Base-by-base conservation (phyloP, 2,888 invertebrate genomes). In the Stramonita haemastoma region DNA sequence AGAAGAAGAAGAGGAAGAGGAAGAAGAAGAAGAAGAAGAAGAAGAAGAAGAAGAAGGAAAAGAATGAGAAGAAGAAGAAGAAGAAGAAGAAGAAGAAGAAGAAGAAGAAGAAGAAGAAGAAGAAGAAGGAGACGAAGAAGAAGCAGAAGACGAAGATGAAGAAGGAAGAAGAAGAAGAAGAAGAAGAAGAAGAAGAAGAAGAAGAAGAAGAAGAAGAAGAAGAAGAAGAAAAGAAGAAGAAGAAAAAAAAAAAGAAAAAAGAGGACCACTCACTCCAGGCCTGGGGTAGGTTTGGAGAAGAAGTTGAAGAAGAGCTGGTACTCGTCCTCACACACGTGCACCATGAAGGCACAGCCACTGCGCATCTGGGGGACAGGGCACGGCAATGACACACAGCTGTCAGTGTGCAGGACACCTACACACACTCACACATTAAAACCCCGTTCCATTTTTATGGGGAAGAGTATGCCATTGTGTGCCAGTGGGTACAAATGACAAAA, bases 261-360 rank as follows among this genome's bases (percentile, higher is more conserved):
- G 22, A 83, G 22, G 17, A 32, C 22, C 85, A 94, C 95, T 95
- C 92, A 96, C 96, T 96, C 96, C 29, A 96, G 92, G 15, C 93
- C 90, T 2, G 96, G 96, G 13, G 97, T 97, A 0, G 97, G 96
- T 79, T 97, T 97, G 0, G 97, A 97, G 95, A 99, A 99, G 96
- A 99, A 99, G 95, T 99, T 98, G 92, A 97, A 97, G 96, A 98
- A 99, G 5, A 99, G 97, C 92, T 98, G 97, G 94, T 98, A 97
- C 96, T 99, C 99, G 96, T 99, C 99, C 93, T 98, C 97, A 92
- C 98, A 99, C 0, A 99, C 97, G 95, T 99, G 98, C 70, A 99
- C 97, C 70, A 99, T 97, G 95, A 99, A 97, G 19, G 98, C 97
- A 96, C 98, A 98, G 0, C 98, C 98, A 92, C 98, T 98, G 79